Evolutionary conservation across 1,140 invertebrate species (phyloP).

Genomic region (Tetragonula clypearis): DNA sequence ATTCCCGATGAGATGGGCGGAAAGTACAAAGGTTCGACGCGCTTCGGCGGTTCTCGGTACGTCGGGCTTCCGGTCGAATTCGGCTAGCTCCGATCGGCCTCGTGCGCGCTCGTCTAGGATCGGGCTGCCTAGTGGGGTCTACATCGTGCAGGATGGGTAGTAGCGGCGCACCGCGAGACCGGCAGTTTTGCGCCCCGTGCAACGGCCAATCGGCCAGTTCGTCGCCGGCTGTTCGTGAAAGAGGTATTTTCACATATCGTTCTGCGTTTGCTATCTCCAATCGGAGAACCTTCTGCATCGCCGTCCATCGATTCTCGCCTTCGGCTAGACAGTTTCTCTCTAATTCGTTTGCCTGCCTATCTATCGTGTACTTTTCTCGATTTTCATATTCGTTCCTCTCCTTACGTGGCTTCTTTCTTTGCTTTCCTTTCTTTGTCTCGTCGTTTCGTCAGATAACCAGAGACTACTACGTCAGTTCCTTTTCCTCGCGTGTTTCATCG

Average conservation of each 20-base stretch:
- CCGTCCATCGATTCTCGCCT: conserved; percentile 11
- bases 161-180: conserved; percentile 57
- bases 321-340: conserved; percentile 9
- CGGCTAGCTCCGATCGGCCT: conserved; percentile 70
- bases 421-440: no score
- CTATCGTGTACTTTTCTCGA: background rate
- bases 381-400: background rate
- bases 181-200: conserved; percentile 65
- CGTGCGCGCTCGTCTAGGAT: conserved; percentile 68
- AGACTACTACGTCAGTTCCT: background rate
- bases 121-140: conserved; percentile 53
- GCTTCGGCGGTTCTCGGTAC: conserved; percentile 49
- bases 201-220: conserved; percentile 80
- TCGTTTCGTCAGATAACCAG: no score
- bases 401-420: no score
- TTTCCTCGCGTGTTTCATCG: background rate
- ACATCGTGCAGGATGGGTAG: conserved; percentile 64
- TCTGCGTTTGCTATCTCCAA: conserved; percentile 39
- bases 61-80: conserved; percentile 71
- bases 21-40: conserved; percentile 68
- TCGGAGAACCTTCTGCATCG: background rate
- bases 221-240: conserved; percentile 76
- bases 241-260: conserved; percentile 64
- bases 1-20: conserved; percentile 70
- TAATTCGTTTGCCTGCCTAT: background rate